Evolutionary conservation across 2,888 invertebrate genomes (phyloP).

Genomic region (Ormyrus nitidulus): DNA sequence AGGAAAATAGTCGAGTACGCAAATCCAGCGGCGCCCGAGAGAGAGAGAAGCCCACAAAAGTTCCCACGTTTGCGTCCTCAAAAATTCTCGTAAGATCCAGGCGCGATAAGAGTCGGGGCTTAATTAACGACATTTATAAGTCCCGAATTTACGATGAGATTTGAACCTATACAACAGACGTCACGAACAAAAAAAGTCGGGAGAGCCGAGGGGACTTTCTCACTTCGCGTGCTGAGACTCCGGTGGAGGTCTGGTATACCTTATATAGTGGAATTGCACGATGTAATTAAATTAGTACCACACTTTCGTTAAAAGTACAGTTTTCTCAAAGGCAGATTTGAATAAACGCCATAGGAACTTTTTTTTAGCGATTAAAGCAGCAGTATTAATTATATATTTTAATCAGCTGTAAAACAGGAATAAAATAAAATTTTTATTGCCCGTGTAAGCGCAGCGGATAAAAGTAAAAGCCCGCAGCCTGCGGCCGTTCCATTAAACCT

Average conservation of each 20-base stretch:
- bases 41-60: not conserved
- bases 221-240: not conserved
- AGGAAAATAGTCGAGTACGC: not conserved
- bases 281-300: constrained; percentile 15
- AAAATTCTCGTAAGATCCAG: not conserved
- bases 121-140: constrained; percentile 34
- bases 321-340: not conserved
- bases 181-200: not conserved
- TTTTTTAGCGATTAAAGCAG: too few relatives aligned
- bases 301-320: not conserved
- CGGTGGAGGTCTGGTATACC: not conserved
- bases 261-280: constrained; percentile 2
- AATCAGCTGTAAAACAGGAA: too few relatives aligned
- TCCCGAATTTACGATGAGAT: constrained; percentile 31
- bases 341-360: too few relatives aligned
- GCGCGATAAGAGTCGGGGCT: constrained; percentile 4
- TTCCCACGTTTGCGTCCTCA: constrained; percentile 14
- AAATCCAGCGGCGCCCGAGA: not conserved
- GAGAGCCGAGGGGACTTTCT: not conserved
- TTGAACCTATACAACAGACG: constrained; percentile 9
- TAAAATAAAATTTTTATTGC: too few relatives aligned
- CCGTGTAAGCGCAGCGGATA: too few relatives aligned
- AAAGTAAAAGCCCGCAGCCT: too few relatives aligned
- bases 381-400: too few relatives aligned
- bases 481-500: too few relatives aligned